Base-by-base conservation (phyloP, 2,113 vertebrate species). In the Sylvilagus bachmani region DNA sequence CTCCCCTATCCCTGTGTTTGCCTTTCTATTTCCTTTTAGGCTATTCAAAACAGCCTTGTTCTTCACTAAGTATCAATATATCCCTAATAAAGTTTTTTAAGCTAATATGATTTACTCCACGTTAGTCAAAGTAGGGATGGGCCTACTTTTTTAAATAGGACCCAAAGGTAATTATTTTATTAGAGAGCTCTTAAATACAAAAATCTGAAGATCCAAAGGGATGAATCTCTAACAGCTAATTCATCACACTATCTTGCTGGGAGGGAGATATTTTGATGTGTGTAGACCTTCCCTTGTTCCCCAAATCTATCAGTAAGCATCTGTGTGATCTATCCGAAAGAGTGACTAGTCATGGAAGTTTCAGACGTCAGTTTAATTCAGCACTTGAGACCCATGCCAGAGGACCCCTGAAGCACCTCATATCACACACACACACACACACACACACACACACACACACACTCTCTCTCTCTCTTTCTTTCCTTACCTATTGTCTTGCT, bases 361-460 rank as follows among this genome's bases (percentile, higher is more conserved):
- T n/a, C 62, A 69, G 62, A 29, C 31, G 4, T 24, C 2, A 53
- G 8, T 11, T 4, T 6, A 19, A 58, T 33, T 74, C 14, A 6
- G 44, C 11, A 1, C 51, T 14, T 9, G 51, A 29, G n/a, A 9
- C 1, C 44, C 2, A 0, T 1, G 11, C 13, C 10, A 2, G 21
- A 14, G 19, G 0, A 9, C 10, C 33, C 53, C 8, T 0, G 2
- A 0, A 4, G 27, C 33, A 0, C 0, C 13, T 24, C 19, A 0
- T 31, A 2, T 2, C 10, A 22, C 0, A 0, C 13, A 2, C 19
- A 27, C 0, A 1, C 25, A 21, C 38, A 38, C 38, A 38, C 38
- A 38, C 38, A 38, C 38, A 38, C 38, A 38, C 38, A 38, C 38
- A 38, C 38, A 38, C 38, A 38, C 38, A n/a, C n/a, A n/a, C n/a